Percentiles rank a stretch among this genome's conserved stretches.
Evolutionary conservation across 2,888 invertebrate species (phyloP).

Genomic region (Lepidocyrtinus sp.): DNA sequence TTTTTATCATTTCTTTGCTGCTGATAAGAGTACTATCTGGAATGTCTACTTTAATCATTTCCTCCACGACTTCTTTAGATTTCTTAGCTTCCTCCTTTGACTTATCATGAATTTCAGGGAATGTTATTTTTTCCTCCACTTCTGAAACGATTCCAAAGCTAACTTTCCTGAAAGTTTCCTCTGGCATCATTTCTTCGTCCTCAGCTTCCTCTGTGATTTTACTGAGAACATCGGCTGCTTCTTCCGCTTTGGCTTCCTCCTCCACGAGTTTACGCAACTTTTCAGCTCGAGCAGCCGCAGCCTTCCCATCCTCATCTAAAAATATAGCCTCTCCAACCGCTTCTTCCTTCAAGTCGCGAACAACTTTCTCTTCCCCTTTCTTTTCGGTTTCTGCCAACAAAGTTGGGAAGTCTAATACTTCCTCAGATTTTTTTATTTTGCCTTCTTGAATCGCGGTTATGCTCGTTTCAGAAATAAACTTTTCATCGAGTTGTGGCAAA

Average conservation of each 20-base stretch:
- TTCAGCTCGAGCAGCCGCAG: slow-evolving; percentile 46
- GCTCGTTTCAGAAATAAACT: not conserved
- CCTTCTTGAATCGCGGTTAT: not conserved
- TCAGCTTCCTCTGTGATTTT: slow-evolving; percentile 43
- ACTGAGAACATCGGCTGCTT: slow-evolving; percentile 38
- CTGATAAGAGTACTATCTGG: too few relatives aligned
- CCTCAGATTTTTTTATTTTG: slow-evolving; percentile 53
- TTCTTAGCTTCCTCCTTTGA: slow-evolving; percentile 9
- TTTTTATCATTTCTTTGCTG: too few relatives aligned
- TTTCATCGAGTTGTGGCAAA: not conserved
- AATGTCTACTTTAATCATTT: too few relatives aligned
- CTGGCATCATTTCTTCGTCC: slow-evolving; percentile 17
- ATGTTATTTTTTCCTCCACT: not conserved
- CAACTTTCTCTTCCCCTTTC: slow-evolving; percentile 20
- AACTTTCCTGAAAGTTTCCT: slow-evolving; percentile 10
- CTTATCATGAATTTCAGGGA: not conserved
- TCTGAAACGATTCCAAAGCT: slow-evolving; percentile 27
- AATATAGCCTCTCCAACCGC: slow-evolving; percentile 43
- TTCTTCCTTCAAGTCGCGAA: slow-evolving; percentile 50
- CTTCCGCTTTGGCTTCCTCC: slow-evolving; percentile 42
- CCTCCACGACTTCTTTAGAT: too few relatives aligned
- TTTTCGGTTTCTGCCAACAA: too few relatives aligned
- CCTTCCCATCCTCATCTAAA: slow-evolving; percentile 46
- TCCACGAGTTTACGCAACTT: slow-evolving; percentile 42
- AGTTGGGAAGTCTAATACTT: slow-evolving; percentile 52